Evolutionary conservation across 2,888 invertebrate genomes (phyloP), one percentile per base, ranked within the genome.

Genomic region (Ochropleura leucogaster): DNA sequence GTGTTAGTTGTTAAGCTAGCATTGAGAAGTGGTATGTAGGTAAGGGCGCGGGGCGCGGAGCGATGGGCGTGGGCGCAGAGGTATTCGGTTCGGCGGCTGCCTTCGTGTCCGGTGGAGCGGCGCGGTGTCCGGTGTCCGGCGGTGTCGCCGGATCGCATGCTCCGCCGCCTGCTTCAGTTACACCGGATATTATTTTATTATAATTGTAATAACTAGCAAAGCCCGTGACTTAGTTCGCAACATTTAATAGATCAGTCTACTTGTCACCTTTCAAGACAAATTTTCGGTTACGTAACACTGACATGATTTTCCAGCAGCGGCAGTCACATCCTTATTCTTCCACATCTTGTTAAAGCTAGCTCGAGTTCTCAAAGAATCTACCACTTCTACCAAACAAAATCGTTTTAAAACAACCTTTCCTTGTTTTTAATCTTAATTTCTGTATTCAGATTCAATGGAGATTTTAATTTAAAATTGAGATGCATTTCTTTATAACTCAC

Each of bases 121-220:
- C 86, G 72, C 91, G 91, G 91, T 88, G 91, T 90, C 88, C 80
- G 86, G 88, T 92, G 88, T 75, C 76, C 87, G 79, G 74, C 86
- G 88, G 89, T 88, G 88, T 88, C 87, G 87, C 84, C 83, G 87
- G 89, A 88, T 91, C 91, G 89, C 82, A 89, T 90, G 89, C 89
- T 84, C 85, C 86, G 79, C 76, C 85, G 88, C 85, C 44, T 79
- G 82, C 89, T 89, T 84, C 77, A 73, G 83, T 79, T 85, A 87
- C 87, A 84, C 67, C 60, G 73, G 79, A 83, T 76, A 72, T 65
- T 70, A 75, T 69, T 51, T 53, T 79, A 72, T 57, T 66, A 42
- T 59, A 30, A 73, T 72, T 63, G n/a, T 51, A 46, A 60, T 53
- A 47, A 63, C 57, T 53, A 55, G 4, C 53, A n/a, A 4, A 3